Percentiles rank a stretch among this genome's conserved stretches.
Conservation (phyloP, 2,888 invertebrate species). For the Tipula vernalis region DNA sequence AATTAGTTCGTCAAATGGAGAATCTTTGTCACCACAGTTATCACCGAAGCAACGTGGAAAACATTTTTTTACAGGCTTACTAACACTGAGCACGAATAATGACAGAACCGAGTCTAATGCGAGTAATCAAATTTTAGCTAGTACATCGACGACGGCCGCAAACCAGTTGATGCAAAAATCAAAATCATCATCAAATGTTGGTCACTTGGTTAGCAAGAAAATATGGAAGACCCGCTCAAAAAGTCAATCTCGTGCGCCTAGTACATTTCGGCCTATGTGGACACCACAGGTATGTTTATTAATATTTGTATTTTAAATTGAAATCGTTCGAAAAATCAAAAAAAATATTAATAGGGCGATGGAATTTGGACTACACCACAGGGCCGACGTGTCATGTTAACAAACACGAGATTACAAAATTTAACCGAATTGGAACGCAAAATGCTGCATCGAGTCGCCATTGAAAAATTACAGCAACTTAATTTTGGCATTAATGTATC, state of each 20-base stretch:
- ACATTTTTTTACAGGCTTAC: slow-evolving; percentile 50
- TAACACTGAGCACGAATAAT: not conserved
- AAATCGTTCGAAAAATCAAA: too few relatives aligned
- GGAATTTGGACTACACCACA: slow-evolving; percentile 63
- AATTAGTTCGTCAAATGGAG: not conserved
- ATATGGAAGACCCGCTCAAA: slow-evolving; percentile 77
- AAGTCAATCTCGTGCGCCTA: slow-evolving; percentile 53
- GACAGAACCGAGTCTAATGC: slow-evolving; percentile 33
- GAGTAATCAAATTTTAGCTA: slow-evolving; percentile 56
- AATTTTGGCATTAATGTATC: slow-evolving; percentile 71
- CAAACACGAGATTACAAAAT: slow-evolving; percentile 48
- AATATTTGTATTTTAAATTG: too few relatives aligned
- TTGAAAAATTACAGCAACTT: slow-evolving; percentile 72
- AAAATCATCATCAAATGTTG: slow-evolving; percentile 77
- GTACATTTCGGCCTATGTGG: slow-evolving; percentile 43
- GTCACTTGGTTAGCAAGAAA: slow-evolving; percentile 72
- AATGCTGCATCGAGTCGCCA: slow-evolving; percentile 72
- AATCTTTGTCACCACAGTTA: not conserved
- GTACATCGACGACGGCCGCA: slow-evolving; percentile 23
- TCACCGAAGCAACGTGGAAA: slow-evolving; percentile 38
- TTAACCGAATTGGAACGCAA: slow-evolving; percentile 60
- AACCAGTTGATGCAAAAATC: slow-evolving; percentile 73
- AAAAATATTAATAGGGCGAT: slow-evolving; percentile 46
- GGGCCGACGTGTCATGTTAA: slow-evolving; percentile 47
- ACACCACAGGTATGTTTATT: slow-evolving; percentile 58